Base-by-base conservation (phyloP, 2,113 vertebrate genomes). In the Regulus satrapa region DNA sequence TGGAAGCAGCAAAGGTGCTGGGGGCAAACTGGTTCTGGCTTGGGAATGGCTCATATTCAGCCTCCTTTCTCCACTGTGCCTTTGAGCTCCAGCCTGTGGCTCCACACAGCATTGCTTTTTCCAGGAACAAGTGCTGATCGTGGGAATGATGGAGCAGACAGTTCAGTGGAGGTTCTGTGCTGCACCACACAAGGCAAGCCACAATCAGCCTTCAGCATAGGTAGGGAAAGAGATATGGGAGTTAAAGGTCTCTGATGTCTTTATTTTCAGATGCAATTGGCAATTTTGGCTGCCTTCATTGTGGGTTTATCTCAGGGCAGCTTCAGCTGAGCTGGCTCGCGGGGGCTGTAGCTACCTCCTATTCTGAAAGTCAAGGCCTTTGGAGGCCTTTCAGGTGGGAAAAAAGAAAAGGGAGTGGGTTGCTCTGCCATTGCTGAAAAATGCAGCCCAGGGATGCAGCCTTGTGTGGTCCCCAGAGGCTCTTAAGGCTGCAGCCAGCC, bases 161-260 rank as follows among this genome's bases (percentile, higher is more conserved):
- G 18, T 34, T 72, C 74, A 28, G 24, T 4, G 18, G 40, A 34
- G 24, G 20, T 49, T 34, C 85, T 71, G 32, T 26, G 40, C 58
- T 5, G 0, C 23, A 23, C 21, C 4, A 6, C 10, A 40, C 0
- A 1, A 40, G 49, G 41, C 64, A 73, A 84, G 41, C 36, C 31
- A 45, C 3, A 0, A 23, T 8, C 41, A 80, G 19, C 38, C 73
- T 31, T 55, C 51, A 66, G n/a, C 38, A 7, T 2, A 36, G n/a
- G 24, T n/a, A 58, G 51, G 48, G 36, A 72, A 63, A 26, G 43
- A 77, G 29, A 66, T 25, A 26, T 0, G 0, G 49, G 58, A 40
- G 16, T 23, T 71, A 62, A 54, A 11, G 23, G 14, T 64, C 29
- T 61, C 76, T 49, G 26, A 24, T 14, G 34, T 29, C 84, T 89